Evolutionary conservation across 2,113 vertebrate genomes (phyloP).

Genomic region (Pitta sordida): DNA sequence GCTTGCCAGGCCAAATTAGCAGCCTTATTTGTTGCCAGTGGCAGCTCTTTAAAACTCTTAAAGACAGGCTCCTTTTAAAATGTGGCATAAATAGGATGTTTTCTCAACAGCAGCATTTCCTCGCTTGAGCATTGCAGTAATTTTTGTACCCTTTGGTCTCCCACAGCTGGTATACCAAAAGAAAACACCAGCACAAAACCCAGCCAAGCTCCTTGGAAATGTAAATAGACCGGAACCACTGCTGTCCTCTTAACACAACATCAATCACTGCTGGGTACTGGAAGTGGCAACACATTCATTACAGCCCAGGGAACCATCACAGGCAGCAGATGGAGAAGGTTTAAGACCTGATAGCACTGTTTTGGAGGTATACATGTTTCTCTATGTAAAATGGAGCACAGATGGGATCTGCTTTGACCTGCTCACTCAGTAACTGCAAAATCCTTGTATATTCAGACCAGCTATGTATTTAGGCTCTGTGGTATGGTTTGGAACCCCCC

Average conservation of each 20-base stretch:
- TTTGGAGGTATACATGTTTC: not conserved
- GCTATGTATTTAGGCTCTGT: not conserved
- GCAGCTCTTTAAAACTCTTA: slow-evolving; percentile 46
- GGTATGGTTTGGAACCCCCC: not conserved
- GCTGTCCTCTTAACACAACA: slow-evolving; percentile 28
- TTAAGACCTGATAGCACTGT: not conserved
- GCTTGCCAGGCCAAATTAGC: slow-evolving; percentile 56
- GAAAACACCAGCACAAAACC: slow-evolving; percentile 26
- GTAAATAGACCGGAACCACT: slow-evolving; percentile 53
- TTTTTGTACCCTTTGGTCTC: slow-evolving; percentile 56
- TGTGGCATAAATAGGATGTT: slow-evolving; percentile 57
- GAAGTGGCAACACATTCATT: not conserved
- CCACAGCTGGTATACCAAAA: slow-evolving; percentile 35
- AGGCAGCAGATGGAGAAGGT: slow-evolving; percentile 22
- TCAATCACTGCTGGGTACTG: slow-evolving; percentile 26
- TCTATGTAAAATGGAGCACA: slow-evolving; percentile 12
- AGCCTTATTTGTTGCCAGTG: slow-evolving; percentile 38
- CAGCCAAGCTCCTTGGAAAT: slow-evolving; percentile 51
- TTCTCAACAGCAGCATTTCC: slow-evolving; percentile 55
- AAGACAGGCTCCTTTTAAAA: slow-evolving; percentile 40
- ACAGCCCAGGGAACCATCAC: not conserved
- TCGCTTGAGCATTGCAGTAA: not conserved
- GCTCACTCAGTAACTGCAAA: not conserved
- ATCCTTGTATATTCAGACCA: not conserved
- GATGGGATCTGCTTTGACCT: slow-evolving; percentile 7